phyloP scores from a whole-genome alignment of 2,888 invertebrate genomes.

The Strigamia transsilvanica region DNA sequence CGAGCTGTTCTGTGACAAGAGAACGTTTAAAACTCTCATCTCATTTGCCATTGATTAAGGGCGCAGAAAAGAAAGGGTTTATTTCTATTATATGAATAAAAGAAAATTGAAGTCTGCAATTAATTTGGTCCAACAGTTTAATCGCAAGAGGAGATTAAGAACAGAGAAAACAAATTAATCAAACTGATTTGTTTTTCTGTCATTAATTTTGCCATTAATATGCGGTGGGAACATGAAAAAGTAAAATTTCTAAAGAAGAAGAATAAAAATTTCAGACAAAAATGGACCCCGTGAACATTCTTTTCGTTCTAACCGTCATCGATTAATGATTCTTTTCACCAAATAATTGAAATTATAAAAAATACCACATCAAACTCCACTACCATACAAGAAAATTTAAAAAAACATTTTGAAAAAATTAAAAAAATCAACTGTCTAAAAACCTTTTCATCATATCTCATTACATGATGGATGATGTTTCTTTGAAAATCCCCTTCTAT shows the following conservation, averaged over 20 bases:
- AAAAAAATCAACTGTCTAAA: neutral
- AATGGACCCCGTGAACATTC: neutral
- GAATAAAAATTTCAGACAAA: neutral
- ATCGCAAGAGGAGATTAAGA: neutral
- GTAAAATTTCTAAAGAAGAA: neutral
- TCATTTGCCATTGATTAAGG: neutral
- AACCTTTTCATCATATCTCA: slow-evolving; percentile 27
- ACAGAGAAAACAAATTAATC: slow-evolving; percentile 1
- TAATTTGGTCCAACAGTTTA: neutral
- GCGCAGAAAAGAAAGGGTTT: neutral
- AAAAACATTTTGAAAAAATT: neutral
- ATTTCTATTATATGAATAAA: neutral
- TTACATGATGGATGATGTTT: slow-evolving; percentile 33
- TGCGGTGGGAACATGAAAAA: neutral
- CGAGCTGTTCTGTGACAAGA: slow-evolving; percentile 9
- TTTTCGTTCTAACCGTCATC: slow-evolving; percentile 12
- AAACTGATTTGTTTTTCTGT: neutral
- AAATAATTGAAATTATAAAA: slow-evolving; percentile 32
- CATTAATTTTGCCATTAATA: neutral
- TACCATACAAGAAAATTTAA: neutral
- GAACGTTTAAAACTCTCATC: neutral
- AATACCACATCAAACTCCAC: neutral
- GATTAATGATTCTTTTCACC: slow-evolving; percentile 14
- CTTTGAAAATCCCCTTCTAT: neutral
- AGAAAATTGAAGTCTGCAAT: slow-evolving; percentile 33